phyloP scores from a whole-genome alignment of 2,797 vertebrate genomes.

The Pangasius krempfi region DNA sequence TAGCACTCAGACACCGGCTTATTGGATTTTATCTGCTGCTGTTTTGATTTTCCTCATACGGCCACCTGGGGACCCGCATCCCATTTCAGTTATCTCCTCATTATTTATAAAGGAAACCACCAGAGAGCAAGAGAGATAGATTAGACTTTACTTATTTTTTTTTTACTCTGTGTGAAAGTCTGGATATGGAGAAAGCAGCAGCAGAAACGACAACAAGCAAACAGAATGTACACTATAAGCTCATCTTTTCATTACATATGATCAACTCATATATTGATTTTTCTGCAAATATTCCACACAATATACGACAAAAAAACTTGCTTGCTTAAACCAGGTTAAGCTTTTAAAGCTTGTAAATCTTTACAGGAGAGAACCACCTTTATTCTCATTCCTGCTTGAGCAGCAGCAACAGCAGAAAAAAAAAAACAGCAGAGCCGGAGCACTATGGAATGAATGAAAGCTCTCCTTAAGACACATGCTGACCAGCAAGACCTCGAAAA shows the following conservation, averaged over 20 bases:
- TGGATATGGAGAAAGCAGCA: neutral
- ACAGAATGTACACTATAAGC: neutral
- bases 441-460: neutral
- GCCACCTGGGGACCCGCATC: conserved; percentile 64
- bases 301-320: neutral
- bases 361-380: neutral
- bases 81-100: conserved; percentile 71
- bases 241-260: neutral
- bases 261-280: neutral
- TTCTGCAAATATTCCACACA: neutral
- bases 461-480: neutral
- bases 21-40: conserved; percentile 71
- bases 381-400: neutral
- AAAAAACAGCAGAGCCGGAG: neutral
- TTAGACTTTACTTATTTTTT: conserved; percentile 1
- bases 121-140: conserved; percentile 26
- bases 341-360: neutral
- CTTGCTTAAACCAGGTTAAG: neutral
- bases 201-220: neutral
- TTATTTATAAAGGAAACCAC: conserved; percentile 69
- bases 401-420: neutral
- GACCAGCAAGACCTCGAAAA: conserved; percentile 5
- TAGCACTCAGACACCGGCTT: conserved; percentile 60
- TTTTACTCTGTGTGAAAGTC: neutral
- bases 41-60: conserved; percentile 67